Percentiles rank a stretch among this genome's conserved stretches.
Conservation (phyloP, 2,797 vertebrate genomes). For the Valencia hispanica region DNA sequence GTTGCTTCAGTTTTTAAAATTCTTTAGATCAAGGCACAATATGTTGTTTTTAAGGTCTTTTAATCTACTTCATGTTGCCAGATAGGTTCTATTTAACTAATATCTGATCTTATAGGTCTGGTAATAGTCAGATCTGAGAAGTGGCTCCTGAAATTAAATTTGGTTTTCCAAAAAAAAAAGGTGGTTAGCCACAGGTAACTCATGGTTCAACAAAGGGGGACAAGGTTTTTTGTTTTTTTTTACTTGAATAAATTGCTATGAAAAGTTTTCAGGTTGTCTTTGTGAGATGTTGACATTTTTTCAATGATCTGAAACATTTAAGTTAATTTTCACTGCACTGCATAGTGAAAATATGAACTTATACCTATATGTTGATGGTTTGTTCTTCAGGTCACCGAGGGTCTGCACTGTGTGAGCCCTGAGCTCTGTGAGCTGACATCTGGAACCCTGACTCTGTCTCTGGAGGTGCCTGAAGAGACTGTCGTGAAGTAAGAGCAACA, state of each 20-base stretch:
- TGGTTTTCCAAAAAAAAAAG: too few species aligned
- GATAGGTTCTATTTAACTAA: neutral
- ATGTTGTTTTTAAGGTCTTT: neutral
- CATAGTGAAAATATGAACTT: slow-evolving; percentile 7
- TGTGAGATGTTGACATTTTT: neutral
- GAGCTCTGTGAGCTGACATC: slow-evolving; percentile 90
- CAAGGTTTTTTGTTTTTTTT: neutral
- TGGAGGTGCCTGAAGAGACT: slow-evolving; percentile 93
- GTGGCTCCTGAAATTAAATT: too few species aligned
- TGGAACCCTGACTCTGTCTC: slow-evolving; percentile 86
- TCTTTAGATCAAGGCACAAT: neutral
- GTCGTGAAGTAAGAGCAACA: slow-evolving; percentile 90
- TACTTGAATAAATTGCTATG: neutral
- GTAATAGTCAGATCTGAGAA: too few species aligned
- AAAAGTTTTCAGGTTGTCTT: neutral
- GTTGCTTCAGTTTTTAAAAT: neutral
- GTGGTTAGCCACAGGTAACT: neutral
- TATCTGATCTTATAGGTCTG: neutral
- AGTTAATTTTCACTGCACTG: neutral
- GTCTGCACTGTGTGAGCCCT: slow-evolving; percentile 90
- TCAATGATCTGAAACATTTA: neutral
- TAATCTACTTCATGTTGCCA: neutral
- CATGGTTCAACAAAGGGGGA: neutral
- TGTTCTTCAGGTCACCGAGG: slow-evolving; percentile 84
- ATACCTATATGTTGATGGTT: slow-evolving; percentile 34